Conservation (phyloP, 2,113 vertebrate species). For the Solea solea region DNA sequence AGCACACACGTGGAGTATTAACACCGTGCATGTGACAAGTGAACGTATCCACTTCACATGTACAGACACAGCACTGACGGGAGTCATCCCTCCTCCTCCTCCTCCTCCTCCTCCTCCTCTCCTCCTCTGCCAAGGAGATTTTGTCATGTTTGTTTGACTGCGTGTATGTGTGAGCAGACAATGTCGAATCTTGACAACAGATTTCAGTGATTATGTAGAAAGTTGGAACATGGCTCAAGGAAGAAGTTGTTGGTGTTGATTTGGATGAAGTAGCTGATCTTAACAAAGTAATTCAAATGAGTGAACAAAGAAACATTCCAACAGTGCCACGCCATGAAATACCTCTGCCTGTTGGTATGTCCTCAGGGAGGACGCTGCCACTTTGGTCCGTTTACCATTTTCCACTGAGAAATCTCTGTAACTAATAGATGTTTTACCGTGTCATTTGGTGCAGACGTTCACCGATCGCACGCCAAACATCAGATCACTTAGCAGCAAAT, state of each 20-base stretch:
- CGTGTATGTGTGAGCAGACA: slow-evolving; percentile 26
- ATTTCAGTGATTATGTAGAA: slow-evolving; percentile 10
- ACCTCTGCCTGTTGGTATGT: neutral
- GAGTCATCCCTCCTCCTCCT: neutral
- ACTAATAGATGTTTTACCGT: too few relatives aligned
- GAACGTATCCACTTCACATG: slow-evolving; percentile 14
- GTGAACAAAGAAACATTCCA: too few relatives aligned
- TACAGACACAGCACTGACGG: slow-evolving; percentile 1
- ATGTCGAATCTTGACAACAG: slow-evolving; percentile 23
- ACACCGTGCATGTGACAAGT: slow-evolving; percentile 12
- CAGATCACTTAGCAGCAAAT: too few relatives aligned
- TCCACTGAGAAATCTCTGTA: too few relatives aligned
- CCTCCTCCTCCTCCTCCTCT: slow-evolving; percentile 6
- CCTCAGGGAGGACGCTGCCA: too few relatives aligned
- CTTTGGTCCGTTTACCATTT: too few relatives aligned
- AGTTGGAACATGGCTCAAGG: neutral
- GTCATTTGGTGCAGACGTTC: too few relatives aligned
- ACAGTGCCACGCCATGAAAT: neutral
- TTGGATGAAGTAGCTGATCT: neutral
- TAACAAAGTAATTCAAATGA: neutral
- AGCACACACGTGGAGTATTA: slow-evolving; percentile 12
- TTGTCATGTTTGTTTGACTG: slow-evolving; percentile 32
- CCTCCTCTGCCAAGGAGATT: slow-evolving; percentile 20
- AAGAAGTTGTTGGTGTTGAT: slow-evolving; percentile 8
- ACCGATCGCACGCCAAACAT: too few relatives aligned